Evolutionary conservation across 2,797 vertebrate genomes (phyloP).

Genomic region (Gadopsis bispinosus): DNA sequence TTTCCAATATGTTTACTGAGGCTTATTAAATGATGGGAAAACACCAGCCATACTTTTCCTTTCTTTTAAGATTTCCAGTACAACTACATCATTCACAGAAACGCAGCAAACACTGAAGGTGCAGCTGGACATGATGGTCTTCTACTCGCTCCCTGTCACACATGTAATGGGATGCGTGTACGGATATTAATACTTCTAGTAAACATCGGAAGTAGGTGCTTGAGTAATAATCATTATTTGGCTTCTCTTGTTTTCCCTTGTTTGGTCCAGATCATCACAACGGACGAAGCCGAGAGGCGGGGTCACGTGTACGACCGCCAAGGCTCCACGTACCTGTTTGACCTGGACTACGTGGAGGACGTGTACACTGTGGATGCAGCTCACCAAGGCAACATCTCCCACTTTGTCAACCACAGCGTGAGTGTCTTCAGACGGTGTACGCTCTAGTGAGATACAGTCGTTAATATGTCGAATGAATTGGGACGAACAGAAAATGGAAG

Average conservation of each 20-base stretch:
- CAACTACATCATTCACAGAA: too few species aligned
- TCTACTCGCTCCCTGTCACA: too few species aligned
- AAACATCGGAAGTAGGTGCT: neutral
- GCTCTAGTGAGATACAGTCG: neutral
- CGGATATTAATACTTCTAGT: neutral
- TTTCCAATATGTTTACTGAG: too few species aligned
- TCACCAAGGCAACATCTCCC: conserved; percentile 93
- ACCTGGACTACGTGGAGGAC: conserved; percentile 94
- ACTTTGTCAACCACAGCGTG: conserved; percentile 97
- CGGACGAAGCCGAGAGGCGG: conserved; percentile 90
- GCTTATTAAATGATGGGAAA: too few species aligned
- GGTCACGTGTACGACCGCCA: conserved; percentile 91
- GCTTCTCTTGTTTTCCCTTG: too few species aligned
- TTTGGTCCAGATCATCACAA: conserved; percentile 88
- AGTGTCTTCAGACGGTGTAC: conserved; percentile 61
- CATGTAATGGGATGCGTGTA: neutral
- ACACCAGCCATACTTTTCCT: too few species aligned
- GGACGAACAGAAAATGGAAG: neutral
- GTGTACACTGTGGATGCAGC: conserved; percentile 95
- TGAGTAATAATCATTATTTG: neutral
- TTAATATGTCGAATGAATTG: neutral
- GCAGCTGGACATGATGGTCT: too few species aligned
- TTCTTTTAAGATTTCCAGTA: too few species aligned
- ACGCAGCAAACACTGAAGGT: too few species aligned
- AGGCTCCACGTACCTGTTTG: conserved; percentile 92